These are phyloP conservation scores for Geococcyx californianus DNA, from an alignment of 2,113 vertebrate genomes.

Conservation along the genomic window DNA sequence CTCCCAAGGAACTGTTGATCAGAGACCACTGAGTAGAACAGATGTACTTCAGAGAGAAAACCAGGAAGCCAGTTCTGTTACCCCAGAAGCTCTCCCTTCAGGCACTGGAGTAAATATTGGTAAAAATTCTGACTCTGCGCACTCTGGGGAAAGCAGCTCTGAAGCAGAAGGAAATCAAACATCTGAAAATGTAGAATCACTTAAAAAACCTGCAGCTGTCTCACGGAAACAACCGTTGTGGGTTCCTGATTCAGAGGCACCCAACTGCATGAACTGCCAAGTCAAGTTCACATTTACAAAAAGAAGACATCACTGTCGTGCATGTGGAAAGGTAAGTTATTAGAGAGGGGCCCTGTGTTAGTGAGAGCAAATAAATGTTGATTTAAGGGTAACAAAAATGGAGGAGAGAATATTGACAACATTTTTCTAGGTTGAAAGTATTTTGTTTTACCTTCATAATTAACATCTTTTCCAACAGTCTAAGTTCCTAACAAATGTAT, in stretches of 20 bases:
- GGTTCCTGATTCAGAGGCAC: slow-evolving; percentile 94
- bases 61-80: neutral
- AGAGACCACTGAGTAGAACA: slow-evolving; percentile 42
- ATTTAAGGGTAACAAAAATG: neutral
- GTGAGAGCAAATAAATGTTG: neutral
- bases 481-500: fast-evolving
- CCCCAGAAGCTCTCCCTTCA: neutral
- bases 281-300: slow-evolving; percentile 94
- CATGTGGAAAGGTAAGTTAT: slow-evolving; percentile 91
- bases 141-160: slow-evolving; percentile 68
- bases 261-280: slow-evolving; percentile 92
- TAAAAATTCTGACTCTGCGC: neutral
- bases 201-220: slow-evolving; percentile 49
- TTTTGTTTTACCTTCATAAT: neutral
- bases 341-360: neutral
- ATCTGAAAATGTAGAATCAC: neutral
- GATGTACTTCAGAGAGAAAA: slow-evolving; percentile 22
- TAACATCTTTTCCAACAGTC: too few species aligned
- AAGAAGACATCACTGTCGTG: slow-evolving; percentile 93
- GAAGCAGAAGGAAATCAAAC: slow-evolving; percentile 71
- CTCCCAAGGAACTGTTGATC: slow-evolving; percentile 55
- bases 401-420: neutral
- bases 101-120: neutral
- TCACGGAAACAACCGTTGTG: slow-evolving; percentile 87
- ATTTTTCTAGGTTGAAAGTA: neutral